phyloP scores from a whole-genome alignment of 2,113 vertebrate genomes.

The Theristicus caerulescens region DNA sequence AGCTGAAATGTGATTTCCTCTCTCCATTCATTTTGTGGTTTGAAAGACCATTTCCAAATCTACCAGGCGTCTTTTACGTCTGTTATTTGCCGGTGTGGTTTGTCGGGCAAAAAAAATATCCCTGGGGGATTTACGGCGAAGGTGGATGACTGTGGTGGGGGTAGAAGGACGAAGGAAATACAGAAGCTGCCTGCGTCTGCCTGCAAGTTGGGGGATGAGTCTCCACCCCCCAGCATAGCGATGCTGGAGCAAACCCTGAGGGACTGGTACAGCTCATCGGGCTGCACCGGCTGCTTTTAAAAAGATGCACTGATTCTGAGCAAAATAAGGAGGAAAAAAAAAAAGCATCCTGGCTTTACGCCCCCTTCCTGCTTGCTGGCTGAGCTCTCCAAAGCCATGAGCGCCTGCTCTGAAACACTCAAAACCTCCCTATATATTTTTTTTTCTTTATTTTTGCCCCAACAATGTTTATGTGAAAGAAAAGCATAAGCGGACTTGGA shows the following conservation, averaged over 20 bases:
- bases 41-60: slow-evolving; percentile 2
- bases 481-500: neutral
- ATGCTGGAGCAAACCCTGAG: neutral
- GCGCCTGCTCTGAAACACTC: neutral
- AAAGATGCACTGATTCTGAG: neutral
- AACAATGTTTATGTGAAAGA: neutral
- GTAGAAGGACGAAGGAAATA: neutral
- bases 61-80: neutral
- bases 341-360: neutral
- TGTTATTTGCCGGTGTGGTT: neutral
- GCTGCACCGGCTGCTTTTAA: neutral
- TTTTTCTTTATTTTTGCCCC: neutral
- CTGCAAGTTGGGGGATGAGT: neutral
- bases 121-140: neutral
- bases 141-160: neutral
- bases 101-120: neutral
- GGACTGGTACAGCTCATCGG: accelerated
- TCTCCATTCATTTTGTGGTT: slow-evolving; percentile 27
- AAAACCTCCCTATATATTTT: neutral
- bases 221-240: neutral
- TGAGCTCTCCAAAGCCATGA: neutral
- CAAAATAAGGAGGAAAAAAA: neutral
- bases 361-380: neutral
- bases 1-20: slow-evolving; percentile 5
- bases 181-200: neutral